A percentile compares a stretch with the other conserved stretches of the same genome.
Conservation (phyloP, 2,113 vertebrate genomes). For the Thinocorus orbignyianus region DNA sequence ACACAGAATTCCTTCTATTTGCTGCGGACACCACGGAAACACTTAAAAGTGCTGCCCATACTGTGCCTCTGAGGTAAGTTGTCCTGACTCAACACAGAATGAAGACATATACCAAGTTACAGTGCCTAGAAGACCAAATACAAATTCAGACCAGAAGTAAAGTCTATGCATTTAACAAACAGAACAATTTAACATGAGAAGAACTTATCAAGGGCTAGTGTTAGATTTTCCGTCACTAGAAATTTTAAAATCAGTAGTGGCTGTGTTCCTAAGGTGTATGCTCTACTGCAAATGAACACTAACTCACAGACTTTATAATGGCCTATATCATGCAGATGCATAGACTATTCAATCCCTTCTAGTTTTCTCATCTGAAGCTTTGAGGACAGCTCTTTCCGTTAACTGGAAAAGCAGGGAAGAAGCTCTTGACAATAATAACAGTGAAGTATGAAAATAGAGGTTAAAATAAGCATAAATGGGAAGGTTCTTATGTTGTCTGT, state of each 20-base stretch:
- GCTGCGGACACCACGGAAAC: not conserved
- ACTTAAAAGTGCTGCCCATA: not conserved
- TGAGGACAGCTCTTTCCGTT: constrained; percentile 23
- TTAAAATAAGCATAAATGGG: not conserved
- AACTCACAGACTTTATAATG: not conserved
- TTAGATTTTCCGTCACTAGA: not conserved
- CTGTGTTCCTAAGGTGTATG: not conserved
- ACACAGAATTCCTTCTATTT: not conserved
- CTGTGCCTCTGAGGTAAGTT: not conserved
- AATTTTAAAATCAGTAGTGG: not conserved
- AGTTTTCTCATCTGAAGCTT: constrained; percentile 1
- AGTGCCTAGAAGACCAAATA: not conserved
- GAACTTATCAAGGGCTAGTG: not conserved
- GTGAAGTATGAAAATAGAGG: not conserved
- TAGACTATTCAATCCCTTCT: not conserved
- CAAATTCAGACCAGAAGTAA: not conserved
- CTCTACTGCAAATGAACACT: not conserved
- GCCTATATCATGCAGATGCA: not conserved
- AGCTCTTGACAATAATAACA: constrained; percentile 1
- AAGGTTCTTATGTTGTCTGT: not conserved
- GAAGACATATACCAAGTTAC: not conserved
- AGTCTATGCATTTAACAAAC: not conserved
- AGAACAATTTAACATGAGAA: not conserved
- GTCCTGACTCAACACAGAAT: not conserved
- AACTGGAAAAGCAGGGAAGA: constrained; percentile 9